Evolutionary conservation across 2,888 invertebrate species (phyloP), one percentile per base, ranked within the genome.

Genomic region (Chouioia cunea): DNA sequence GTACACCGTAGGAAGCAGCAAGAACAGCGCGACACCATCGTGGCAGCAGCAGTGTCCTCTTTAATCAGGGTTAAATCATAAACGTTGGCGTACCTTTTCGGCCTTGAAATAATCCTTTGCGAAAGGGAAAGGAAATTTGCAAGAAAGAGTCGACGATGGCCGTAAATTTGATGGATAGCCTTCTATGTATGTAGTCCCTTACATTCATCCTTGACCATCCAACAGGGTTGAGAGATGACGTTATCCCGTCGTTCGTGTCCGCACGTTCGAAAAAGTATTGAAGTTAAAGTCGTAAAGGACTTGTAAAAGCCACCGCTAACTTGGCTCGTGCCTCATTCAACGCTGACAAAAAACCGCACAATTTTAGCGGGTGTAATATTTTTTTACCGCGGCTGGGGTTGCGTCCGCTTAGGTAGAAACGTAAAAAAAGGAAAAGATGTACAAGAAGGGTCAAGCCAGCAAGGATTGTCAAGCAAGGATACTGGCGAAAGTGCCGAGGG

Each of bases 51-150:
- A n/a, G 2, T n/a, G n/a, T 81, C 80, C 82, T 83, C 81, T 82
- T 81, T 81, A 82, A 84, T 83, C 81, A 80, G 83, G 82, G 82
- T 83, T 82, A 83, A 82, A 83, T 80, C 81, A 75, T 82, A 80
- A 82, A 81, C 58, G 43, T 36, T 12, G 36, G 36, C 60, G 12
- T 14, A 27, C 36, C 58, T 56, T 75, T 73, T 73, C 74, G 77
- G 73, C 76, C 76, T 74, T 71, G 73, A 74, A 48, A 78, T 74
- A 80, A 82, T 80, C 80, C 81, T 81, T 81, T 82, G 80, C 78
- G 72, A 77, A 77, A 76, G 77, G 36, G 76, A 71, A 74, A 77
- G 69, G 77, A 66, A 60, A 78, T 82, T 82, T 81, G 81, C 82
- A 79, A 83, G 36, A 36, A 12, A 8, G 36, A 10, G 3, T 27